A percentile compares a stretch with the other conserved stretches of the same genome.
Conservation (phyloP, 1,140 invertebrate species). For the Papilio polytes region DNA sequence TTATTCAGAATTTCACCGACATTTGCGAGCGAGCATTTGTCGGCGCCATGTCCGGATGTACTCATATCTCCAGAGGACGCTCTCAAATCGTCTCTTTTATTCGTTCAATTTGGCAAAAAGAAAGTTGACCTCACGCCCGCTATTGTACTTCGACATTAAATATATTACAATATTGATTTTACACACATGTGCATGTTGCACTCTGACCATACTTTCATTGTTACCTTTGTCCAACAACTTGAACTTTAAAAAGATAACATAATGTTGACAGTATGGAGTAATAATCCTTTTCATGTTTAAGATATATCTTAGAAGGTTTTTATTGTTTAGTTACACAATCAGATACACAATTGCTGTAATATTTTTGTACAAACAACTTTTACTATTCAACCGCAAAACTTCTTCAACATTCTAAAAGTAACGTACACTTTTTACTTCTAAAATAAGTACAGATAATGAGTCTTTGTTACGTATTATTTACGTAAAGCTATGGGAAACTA, state of each 20-base stretch:
- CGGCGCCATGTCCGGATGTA: conserved; percentile 42
- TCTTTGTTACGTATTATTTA: neutral
- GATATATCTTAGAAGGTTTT: neutral
- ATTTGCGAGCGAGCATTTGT: conserved; percentile 35
- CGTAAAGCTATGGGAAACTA: conserved; percentile 10
- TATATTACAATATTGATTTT: conserved; percentile 49
- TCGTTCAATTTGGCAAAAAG: conserved; percentile 60
- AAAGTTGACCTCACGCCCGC: conserved; percentile 64
- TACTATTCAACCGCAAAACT: neutral
- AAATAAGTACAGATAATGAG: neutral
- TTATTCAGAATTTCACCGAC: conserved; percentile 36
- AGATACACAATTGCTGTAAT: neutral
- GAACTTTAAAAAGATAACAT: conserved; percentile 22
- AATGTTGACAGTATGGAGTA: neutral
- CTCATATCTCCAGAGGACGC: conserved; percentile 53
- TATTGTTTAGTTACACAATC: neutral
- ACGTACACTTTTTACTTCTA: neutral
- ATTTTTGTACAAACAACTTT: neutral
- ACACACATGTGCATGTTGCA: conserved; percentile 47
- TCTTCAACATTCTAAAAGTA: neutral
- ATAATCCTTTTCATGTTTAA: conserved; percentile 8
- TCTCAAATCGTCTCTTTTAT: conserved; percentile 62
- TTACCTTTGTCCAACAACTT: conserved; percentile 39
- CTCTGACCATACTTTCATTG: conserved; percentile 49
- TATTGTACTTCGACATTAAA: conserved; percentile 52